Percentiles rank a stretch among this genome's conserved stretches.
Conservation (phyloP, 2,888 invertebrate species). For the Aleiodes testaceus region DNA sequence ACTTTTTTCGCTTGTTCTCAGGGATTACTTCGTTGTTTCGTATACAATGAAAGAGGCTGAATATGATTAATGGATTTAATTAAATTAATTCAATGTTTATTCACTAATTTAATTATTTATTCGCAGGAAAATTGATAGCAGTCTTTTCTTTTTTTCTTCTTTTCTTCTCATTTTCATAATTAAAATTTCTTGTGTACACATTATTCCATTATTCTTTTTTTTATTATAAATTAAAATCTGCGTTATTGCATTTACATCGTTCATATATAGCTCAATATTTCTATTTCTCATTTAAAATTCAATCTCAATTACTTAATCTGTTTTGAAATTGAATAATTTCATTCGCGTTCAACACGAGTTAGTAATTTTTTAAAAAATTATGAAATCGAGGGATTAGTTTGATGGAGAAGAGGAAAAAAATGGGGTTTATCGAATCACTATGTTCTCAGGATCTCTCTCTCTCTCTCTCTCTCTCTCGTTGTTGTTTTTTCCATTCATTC, state of each 20-base stretch:
- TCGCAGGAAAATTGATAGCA: conserved; percentile 8
- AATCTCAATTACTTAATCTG: conserved; percentile 9
- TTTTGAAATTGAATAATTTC: conserved; percentile 16
- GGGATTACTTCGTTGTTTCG: no score
- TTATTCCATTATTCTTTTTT: conserved; percentile 3
- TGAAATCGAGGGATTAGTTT: conserved; percentile 21
- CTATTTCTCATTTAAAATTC: conserved; percentile 20
- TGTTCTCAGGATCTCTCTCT: no score
- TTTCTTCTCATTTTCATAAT: conserved; percentile 1
- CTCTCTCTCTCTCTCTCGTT: conserved; percentile 11
- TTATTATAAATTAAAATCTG: conserved; percentile 25
- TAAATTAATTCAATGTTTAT: conserved; percentile 13
- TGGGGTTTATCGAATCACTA: conserved; percentile 29
- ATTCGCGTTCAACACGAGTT: conserved; percentile 29
- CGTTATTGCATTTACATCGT: conserved; percentile 39
- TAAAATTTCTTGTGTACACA: not conserved
- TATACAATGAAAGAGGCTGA: conserved; percentile 23
- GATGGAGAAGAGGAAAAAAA: not conserved
- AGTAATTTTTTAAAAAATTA: conserved; percentile 25
- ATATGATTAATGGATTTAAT: not conserved
- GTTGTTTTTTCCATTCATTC: conserved; percentile 28
- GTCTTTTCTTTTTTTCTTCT: conserved; percentile 3
- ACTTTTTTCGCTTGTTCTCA: no score
- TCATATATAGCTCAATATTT: conserved; percentile 29
- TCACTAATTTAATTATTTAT: conserved; percentile 39